Percentiles rank a stretch among this genome's conserved stretches.
These are phyloP conservation scores for Gryllus bimaculatus DNA, from an alignment of 1,140 invertebrate genomes.

Conservation along the genomic window DNA sequence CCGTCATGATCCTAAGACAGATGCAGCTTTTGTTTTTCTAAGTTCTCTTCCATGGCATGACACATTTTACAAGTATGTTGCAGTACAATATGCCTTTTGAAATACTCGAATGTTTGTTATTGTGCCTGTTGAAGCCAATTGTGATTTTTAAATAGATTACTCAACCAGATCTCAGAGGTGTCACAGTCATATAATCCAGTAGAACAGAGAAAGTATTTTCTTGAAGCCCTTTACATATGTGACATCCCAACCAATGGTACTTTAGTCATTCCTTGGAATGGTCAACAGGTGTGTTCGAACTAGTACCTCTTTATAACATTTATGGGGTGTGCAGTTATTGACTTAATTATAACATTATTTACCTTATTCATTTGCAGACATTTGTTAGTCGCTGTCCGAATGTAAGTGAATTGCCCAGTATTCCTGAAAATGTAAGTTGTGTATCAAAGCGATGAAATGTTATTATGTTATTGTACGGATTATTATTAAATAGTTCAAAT, in stretches of 20 bases:
- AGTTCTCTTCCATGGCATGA: constrained; percentile 92
- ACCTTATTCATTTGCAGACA: constrained; percentile 41
- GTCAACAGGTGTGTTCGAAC: no score
- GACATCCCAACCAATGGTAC: not conserved
- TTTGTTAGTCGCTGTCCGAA: constrained; percentile 70
- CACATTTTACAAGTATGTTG: constrained; percentile 76
- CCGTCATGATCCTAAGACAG: constrained; percentile 74
- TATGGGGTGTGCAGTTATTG: no score
- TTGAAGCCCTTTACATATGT: not conserved
- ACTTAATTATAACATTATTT: not conserved
- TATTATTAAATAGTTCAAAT: not conserved
- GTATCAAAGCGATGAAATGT: not conserved
- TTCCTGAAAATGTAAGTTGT: constrained; percentile 85
- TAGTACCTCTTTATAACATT: no score
- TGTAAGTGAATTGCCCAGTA: constrained; percentile 73
- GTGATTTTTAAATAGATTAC: not conserved
- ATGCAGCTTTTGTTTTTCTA: constrained; percentile 65
- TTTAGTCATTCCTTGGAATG: not conserved
- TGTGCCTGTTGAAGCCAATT: no score
- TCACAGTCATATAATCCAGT: not conserved
- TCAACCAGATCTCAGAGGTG: not conserved
- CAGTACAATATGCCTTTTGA: no score
- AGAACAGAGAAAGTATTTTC: not conserved
- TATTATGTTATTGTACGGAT: not conserved
- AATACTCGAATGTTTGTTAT: no score